A percentile compares a stretch with the other conserved stretches of the same genome.
phyloP scores from a whole-genome alignment of 2,113 vertebrate genomes.

The Leptodactylus fuscus region DNA sequence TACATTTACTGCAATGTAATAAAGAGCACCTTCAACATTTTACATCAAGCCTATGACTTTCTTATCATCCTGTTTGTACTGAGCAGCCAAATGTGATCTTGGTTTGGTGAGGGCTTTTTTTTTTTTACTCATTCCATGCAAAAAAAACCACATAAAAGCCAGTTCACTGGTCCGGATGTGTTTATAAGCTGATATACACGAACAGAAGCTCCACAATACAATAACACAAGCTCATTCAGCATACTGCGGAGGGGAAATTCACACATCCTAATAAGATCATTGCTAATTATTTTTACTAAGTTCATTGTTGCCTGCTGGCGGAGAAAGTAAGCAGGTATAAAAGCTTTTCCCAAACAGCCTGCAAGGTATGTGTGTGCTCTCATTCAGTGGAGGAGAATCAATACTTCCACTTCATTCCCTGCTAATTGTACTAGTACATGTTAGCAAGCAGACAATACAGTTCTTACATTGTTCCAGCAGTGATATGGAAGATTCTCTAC shows the following conservation, averaged over 20 bases:
- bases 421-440: neutral
- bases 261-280: neutral
- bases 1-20: neutral
- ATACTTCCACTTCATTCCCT: neutral
- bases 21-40: constrained; percentile 14
- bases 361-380: neutral
- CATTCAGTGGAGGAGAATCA: neutral
- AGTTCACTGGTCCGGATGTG: neutral
- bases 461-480: neutral
- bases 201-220: neutral
- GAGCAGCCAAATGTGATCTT: neutral
- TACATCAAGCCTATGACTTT: constrained; percentile 11
- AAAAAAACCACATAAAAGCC: neutral
- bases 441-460: neutral
- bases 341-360: constrained; percentile 5
- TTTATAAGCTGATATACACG: neutral
- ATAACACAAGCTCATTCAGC: neutral
- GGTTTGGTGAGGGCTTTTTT: constrained; percentile 4
- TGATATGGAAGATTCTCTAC: neutral
- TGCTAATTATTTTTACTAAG: neutral
- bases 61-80: constrained; percentile 5
- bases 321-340: neutral
- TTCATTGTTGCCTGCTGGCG: neutral
- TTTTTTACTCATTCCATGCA: neutral
- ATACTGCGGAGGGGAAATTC: neutral